Evolutionary conservation across 2,888 invertebrate genomes (phyloP).

Genomic region (Coenonympha glycerion): DNA sequence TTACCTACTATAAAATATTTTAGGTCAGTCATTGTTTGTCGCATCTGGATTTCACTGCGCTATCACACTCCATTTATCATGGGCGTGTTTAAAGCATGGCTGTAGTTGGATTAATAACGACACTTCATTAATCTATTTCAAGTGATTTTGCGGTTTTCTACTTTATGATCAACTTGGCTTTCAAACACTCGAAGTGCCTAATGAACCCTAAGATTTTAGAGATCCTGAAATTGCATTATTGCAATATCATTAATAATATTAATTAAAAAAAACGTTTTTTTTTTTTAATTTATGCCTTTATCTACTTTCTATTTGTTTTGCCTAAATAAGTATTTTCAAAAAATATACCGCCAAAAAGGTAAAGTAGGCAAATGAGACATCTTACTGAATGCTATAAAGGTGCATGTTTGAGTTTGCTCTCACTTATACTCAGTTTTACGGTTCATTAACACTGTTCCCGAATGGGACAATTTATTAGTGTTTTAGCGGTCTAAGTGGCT

Average conservation of each 20-base stretch:
- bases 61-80: slow-evolving; percentile 22
- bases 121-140: slow-evolving; percentile 21
- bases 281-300: neutral
- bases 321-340: neutral
- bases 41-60: slow-evolving; percentile 24
- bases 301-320: neutral
- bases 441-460: slow-evolving; percentile 48
- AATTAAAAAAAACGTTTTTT: neutral
- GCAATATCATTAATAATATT: no score
- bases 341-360: neutral
- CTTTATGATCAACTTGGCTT: slow-evolving; percentile 8
- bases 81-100: slow-evolving; percentile 16
- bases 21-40: slow-evolving; percentile 25
- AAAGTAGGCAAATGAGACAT: neutral
- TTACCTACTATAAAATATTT: slow-evolving; percentile 16
- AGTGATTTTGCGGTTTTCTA: slow-evolving; percentile 4
- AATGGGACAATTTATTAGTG: slow-evolving; percentile 55
- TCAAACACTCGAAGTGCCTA: no score
- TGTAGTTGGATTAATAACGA: slow-evolving; percentile 17
- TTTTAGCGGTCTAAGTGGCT: slow-evolving; percentile 51
- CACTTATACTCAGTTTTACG: slow-evolving; percentile 15
- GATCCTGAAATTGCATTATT: no score
- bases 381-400: neutral
- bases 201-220: no score
- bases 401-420: neutral